Percentiles rank a stretch among this genome's conserved stretches.
Evolutionary conservation across 1,140 invertebrate species (phyloP).

Genomic region (Drosophila gunungcola): DNA sequence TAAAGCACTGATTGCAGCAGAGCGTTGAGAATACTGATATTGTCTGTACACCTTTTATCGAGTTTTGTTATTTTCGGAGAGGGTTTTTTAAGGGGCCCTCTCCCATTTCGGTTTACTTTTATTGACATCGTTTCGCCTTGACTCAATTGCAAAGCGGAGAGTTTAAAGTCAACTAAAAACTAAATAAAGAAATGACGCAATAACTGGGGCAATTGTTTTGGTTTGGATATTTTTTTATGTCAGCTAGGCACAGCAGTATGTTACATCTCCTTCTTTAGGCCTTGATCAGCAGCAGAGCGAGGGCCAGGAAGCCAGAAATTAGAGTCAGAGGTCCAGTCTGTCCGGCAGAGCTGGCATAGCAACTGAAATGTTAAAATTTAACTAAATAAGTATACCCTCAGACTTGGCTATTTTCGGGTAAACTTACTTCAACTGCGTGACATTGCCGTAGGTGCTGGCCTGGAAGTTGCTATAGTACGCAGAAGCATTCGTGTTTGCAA

Average conservation of each 20-base stretch:
- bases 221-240: constrained; percentile 11
- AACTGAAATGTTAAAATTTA: constrained; percentile 3
- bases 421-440: constrained; percentile 50
- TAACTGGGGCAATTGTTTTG: constrained; percentile 32
- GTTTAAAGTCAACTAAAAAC: constrained; percentile 69
- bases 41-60: constrained; percentile 39
- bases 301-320: constrained; percentile 55
- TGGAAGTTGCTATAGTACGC: constrained; percentile 24
- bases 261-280: constrained; percentile 19
- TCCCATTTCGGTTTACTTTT: constrained; percentile 31
- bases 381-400: neutral
- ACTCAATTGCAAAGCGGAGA: constrained; percentile 7
- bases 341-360: constrained; percentile 31
- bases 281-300: constrained; percentile 62
- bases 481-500: constrained; percentile 37
- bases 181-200: constrained; percentile 70
- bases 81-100: constrained; percentile 24
- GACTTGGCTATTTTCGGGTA: too few species aligned
- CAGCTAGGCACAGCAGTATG: constrained; percentile 3
- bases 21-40: constrained; percentile 36
- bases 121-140: constrained; percentile 51
- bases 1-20: constrained; percentile 60
- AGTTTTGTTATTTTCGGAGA: constrained; percentile 26
- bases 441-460: constrained; percentile 6
- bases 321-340: constrained; percentile 42